Percentiles rank a stretch among this genome's conserved stretches.
phyloP scores from a whole-genome alignment of 2,797 vertebrate genomes.

The Bucorvus abyssinicus region DNA sequence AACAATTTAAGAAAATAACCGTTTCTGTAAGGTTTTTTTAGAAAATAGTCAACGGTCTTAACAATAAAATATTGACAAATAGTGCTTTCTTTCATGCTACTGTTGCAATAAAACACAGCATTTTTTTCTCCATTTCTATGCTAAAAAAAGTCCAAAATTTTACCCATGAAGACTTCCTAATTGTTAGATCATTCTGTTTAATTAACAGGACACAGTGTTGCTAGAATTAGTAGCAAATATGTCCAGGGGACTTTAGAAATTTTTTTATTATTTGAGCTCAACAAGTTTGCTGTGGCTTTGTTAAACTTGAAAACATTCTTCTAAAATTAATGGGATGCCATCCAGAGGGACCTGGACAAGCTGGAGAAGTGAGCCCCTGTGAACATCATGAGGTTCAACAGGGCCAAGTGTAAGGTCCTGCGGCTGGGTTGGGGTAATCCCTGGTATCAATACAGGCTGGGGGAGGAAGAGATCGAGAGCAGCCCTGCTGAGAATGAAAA shows the following conservation, averaged over 20 bases:
- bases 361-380: background rate
- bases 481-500: background rate
- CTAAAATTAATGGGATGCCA: background rate
- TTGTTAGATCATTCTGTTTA: background rate
- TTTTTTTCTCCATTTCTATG: background rate
- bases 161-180: background rate
- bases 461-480: background rate
- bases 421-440: background rate
- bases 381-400: background rate
- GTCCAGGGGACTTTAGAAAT: background rate
- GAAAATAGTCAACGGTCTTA: background rate
- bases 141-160: background rate
- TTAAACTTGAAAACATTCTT: background rate
- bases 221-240: background rate
- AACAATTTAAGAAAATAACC: background rate
- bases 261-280: background rate
- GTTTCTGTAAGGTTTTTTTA: background rate
- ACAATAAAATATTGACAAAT: background rate
- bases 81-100: accelerated
- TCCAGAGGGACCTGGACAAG: background rate
- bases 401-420: background rate
- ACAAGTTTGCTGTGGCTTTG: background rate
- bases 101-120: background rate
- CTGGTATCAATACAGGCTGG: background rate
- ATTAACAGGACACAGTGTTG: background rate